Conservation (phyloP, 2,888 invertebrate genomes). For the Erpobdella octoculata region DNA sequence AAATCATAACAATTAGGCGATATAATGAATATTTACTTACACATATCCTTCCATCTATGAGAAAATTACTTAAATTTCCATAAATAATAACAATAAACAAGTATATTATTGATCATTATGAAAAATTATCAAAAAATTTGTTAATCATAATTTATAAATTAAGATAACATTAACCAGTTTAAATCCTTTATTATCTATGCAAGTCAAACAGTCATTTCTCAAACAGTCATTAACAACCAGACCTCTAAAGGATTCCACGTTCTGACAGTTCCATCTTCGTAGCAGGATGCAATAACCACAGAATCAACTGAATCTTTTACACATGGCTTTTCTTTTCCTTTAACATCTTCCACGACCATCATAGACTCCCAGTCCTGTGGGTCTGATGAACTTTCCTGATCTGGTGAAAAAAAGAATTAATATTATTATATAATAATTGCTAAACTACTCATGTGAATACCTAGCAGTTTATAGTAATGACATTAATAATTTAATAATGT, state of each 20-base stretch:
- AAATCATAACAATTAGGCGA: not conserved
- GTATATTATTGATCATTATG: not conserved
- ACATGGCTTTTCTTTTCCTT: too few relatives aligned
- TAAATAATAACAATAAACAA: not conserved
- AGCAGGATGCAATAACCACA: constrained; percentile 46
- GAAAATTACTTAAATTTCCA: not conserved
- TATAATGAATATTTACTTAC: not conserved
- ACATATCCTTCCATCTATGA: not conserved
- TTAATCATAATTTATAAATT: not conserved
- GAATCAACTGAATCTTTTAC: too few relatives aligned
- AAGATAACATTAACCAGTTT: not conserved
- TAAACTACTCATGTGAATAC: too few relatives aligned
- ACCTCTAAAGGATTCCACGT: constrained; percentile 37
- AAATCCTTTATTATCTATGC: too few relatives aligned
- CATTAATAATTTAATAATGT: too few relatives aligned
- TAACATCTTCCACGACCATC: too few relatives aligned
- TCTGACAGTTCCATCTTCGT: constrained; percentile 45
- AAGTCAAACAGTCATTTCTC: not conserved
- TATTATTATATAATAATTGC: too few relatives aligned
- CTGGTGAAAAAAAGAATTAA: too few relatives aligned
- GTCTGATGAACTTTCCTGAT: too few relatives aligned
- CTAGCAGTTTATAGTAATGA: too few relatives aligned
- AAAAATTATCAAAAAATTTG: constrained; percentile 12
- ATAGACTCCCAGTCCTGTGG: constrained; percentile 34
- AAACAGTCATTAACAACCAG: not conserved